Percentiles rank a stretch among this genome's conserved stretches.
phyloP scores from a whole-genome alignment of 1,140 invertebrate genomes.

The Monochamus saltuarius region DNA sequence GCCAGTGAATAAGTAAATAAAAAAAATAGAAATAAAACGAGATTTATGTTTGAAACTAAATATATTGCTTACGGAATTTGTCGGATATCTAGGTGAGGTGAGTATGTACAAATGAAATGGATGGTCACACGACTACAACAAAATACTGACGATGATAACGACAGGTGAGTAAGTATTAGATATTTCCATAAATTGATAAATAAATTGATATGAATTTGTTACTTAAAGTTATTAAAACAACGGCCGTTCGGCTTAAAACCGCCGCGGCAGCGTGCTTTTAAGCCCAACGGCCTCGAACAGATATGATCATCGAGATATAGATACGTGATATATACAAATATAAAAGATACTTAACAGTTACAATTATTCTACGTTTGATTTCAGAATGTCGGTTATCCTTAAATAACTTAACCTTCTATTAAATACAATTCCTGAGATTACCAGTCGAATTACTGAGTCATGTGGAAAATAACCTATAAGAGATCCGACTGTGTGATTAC shows the following conservation, averaged over 20 bases:
- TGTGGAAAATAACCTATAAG: slow-evolving; percentile 1
- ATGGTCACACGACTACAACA: slow-evolving; percentile 27
- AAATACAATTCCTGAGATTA: slow-evolving; percentile 6
- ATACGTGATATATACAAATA: slow-evolving; percentile 23
- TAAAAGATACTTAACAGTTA: slow-evolving; percentile 21
- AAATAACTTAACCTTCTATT: slow-evolving; percentile 1
- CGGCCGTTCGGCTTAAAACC: slow-evolving; percentile 10
- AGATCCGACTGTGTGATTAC: too few relatives aligned
- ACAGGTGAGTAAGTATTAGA: slow-evolving; percentile 23
- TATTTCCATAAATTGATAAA: slow-evolving; percentile 46
- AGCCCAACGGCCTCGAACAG: slow-evolving; percentile 30
- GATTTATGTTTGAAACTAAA: slow-evolving; percentile 35
- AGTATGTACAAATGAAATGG: slow-evolving; percentile 33
- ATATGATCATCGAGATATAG: slow-evolving; percentile 37
- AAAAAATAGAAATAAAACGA: too few relatives aligned
- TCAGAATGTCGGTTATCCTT: slow-evolving; percentile 4
- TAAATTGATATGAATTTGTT: slow-evolving; percentile 51
- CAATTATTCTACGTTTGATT: slow-evolving; percentile 17
- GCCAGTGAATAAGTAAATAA: too few relatives aligned
- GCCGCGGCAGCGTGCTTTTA: slow-evolving; percentile 6
- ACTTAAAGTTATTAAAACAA: slow-evolving; percentile 40
- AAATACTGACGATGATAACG: slow-evolving; percentile 36
- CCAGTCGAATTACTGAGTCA: background rate
- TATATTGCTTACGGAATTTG: slow-evolving; percentile 43
- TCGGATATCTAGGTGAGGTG: slow-evolving; percentile 32